Conservation (phyloP, 2,797 vertebrate genomes). For the Choloepus didactylus region DNA sequence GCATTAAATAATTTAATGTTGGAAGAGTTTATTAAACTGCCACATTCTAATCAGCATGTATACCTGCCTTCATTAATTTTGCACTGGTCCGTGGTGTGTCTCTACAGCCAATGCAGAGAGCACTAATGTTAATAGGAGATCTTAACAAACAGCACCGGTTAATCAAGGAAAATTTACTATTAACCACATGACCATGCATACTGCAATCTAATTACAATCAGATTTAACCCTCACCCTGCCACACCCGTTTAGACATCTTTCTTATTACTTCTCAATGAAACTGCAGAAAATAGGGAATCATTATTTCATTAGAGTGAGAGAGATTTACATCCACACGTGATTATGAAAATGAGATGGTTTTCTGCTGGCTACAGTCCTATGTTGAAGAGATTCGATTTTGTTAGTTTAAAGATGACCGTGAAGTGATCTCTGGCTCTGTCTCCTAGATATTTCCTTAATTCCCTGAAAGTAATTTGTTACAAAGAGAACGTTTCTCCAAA, state of each 20-base stretch:
- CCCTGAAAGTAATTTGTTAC: constrained; percentile 72
- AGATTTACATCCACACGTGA: constrained; percentile 69
- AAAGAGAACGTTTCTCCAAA: constrained; percentile 73
- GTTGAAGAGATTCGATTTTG: constrained; percentile 48
- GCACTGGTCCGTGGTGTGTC: constrained; percentile 93
- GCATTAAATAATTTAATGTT: constrained; percentile 99
- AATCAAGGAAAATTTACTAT: constrained; percentile 99
- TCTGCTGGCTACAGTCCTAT: constrained; percentile 44
- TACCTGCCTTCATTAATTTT: constrained; percentile 94
- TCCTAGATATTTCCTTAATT: constrained; percentile 69
- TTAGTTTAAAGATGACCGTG: constrained; percentile 68
- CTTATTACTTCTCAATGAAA: constrained; percentile 85
- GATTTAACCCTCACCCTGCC: constrained; percentile 90
- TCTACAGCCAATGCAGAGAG: constrained; percentile 92
- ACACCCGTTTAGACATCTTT: constrained; percentile 87
- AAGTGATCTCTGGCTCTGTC: constrained; percentile 18
- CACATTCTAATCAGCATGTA: constrained; percentile 93
- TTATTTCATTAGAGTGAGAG: constrained; percentile 82
- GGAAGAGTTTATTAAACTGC: constrained; percentile 96
- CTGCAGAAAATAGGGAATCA: constrained; percentile 72
- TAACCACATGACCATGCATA: constrained; percentile 94
- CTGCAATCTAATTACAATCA: constrained; percentile 93
- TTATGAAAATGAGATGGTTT: constrained; percentile 60
- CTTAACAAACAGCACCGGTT: constrained; percentile 98
- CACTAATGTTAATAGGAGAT: constrained; percentile 96